These are phyloP conservation scores for Eriosoma lanigerum DNA, from an alignment of 1,140 invertebrate genomes.

Conservation along the genomic window DNA sequence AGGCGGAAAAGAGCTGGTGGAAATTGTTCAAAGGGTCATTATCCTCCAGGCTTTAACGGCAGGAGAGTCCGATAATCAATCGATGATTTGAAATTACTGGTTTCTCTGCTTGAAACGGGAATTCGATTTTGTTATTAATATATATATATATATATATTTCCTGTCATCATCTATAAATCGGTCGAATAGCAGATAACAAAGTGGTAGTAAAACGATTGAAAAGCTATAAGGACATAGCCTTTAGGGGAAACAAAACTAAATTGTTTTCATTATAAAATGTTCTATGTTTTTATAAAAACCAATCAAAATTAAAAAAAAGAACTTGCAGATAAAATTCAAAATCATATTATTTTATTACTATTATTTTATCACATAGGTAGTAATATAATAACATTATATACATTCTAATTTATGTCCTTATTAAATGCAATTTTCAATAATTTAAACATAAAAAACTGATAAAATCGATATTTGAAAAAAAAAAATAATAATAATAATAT, in stretches of 20 bases:
- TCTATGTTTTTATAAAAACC: too few species aligned
- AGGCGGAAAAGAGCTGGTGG: background rate
- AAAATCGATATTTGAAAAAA: too few species aligned
- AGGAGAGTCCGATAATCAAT: background rate
- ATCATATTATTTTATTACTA: too few species aligned
- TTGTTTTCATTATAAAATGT: background rate
- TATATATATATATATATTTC: background rate
- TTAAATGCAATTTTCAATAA: too few species aligned
- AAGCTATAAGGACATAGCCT: background rate
- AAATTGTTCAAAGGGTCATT: constrained; percentile 5
- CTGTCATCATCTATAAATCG: background rate
- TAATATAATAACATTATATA: too few species aligned
- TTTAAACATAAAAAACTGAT: too few species aligned
- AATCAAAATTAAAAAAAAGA: too few species aligned
- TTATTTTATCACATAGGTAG: too few species aligned
- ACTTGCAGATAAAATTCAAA: too few species aligned
- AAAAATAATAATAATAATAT: too few species aligned
- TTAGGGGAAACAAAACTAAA: background rate
- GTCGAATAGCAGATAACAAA: background rate
- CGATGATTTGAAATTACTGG: background rate
- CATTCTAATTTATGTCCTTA: too few species aligned
- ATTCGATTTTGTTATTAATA: background rate
- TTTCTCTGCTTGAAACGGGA: background rate
- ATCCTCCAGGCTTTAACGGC: background rate
- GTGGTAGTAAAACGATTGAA: background rate